phyloP scores from a whole-genome alignment of 2,113 vertebrate genomes.

The Protomyctophum bolini region DNA sequence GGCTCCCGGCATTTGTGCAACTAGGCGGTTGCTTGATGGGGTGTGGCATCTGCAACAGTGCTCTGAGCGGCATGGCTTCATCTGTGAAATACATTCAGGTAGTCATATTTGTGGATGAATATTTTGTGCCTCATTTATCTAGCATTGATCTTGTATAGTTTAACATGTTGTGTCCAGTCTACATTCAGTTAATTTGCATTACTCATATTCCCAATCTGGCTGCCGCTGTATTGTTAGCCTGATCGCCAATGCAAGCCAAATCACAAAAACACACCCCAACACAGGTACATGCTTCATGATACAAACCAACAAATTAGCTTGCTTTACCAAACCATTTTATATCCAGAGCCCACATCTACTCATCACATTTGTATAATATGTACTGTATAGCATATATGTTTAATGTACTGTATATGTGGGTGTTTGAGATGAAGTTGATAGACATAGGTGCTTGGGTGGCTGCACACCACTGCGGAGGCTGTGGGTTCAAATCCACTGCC shows the following conservation, averaged over 20 bases:
- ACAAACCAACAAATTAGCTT: no score
- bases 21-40: conserved; percentile 80
- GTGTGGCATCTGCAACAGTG: conserved; percentile 84
- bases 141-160: background rate
- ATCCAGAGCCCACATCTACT: no score
- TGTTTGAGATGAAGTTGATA: no score
- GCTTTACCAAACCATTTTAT: no score
- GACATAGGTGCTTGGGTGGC: no score
- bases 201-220: background rate
- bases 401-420: no score
- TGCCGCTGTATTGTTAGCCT: background rate
- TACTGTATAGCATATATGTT: no score
- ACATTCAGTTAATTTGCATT: background rate
- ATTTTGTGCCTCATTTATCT: background rate
- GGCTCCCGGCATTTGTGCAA: conserved; percentile 79
- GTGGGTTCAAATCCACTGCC: no score
- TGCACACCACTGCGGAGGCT: no score
- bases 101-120: background rate
- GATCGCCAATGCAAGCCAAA: background rate
- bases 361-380: no score
- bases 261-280: no score
- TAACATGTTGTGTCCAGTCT: background rate
- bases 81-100: conserved; percentile 90
- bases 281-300: no score
- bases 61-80: conserved; percentile 82